A percentile compares a stretch with the other conserved stretches of the same genome.
Conservation (phyloP, 1,140 invertebrate species). For the Galendromus occidentalis region DNA sequence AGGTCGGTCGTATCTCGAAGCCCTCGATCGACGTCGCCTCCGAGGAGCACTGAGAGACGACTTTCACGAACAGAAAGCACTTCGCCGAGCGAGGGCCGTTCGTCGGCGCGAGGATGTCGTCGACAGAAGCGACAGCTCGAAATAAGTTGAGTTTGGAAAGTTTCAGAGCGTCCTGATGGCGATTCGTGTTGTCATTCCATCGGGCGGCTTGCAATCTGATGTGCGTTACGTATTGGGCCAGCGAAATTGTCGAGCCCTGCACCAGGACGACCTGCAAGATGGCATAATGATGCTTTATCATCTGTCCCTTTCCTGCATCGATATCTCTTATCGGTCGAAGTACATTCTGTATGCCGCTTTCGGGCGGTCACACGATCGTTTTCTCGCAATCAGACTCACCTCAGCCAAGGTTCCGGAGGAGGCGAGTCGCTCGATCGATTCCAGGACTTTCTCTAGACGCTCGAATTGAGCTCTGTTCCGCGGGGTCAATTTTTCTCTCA, state of each 20-base stretch:
- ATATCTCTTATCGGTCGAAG: no score
- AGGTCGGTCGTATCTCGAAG: no score
- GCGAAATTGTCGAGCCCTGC: not conserved
- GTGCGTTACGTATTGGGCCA: not conserved
- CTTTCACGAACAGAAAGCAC: not conserved
- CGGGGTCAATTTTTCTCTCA: not conserved
- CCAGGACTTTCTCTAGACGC: not conserved
- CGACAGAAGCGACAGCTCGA: not conserved
- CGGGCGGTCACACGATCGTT: no score
- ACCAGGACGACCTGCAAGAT: not conserved
- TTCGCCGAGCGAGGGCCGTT: not conserved
- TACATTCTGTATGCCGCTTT: no score
- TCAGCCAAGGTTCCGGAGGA: not conserved
- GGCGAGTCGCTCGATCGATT: not conserved
- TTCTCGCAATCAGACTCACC: not conserved
- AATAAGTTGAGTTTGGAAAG: not conserved
- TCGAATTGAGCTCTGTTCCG: not conserved
- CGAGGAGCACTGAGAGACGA: not conserved
- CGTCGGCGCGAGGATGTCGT: not conserved
- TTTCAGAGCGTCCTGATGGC: not conserved
- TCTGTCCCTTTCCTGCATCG: no score
- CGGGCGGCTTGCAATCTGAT: not conserved
- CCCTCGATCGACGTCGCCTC: not conserved
- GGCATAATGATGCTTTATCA: no score
- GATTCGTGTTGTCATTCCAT: not conserved